Evolutionary conservation across 1,140 invertebrate genomes (phyloP).

Genomic region (Drosophila nikananu): DNA sequence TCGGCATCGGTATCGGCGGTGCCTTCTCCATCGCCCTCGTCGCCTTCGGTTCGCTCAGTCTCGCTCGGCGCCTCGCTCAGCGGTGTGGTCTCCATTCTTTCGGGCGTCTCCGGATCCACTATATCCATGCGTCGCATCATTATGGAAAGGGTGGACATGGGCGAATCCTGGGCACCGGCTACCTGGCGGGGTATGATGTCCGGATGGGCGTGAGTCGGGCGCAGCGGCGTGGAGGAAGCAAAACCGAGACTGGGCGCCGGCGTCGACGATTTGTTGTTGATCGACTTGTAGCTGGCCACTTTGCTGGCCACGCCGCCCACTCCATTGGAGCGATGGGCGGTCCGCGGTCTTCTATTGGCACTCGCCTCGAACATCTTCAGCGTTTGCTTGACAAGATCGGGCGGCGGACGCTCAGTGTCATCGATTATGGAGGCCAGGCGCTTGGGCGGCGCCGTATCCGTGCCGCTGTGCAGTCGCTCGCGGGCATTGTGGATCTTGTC

Average conservation of each 20-base stretch:
- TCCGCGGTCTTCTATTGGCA: slow-evolving; percentile 86
- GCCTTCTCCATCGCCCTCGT: slow-evolving; percentile 22
- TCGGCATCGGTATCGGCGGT: slow-evolving; percentile 15
- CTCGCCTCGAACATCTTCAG: slow-evolving; percentile 93
- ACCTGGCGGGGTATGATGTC: slow-evolving; percentile 66
- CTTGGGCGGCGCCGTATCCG: slow-evolving; percentile 86
- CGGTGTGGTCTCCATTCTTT: slow-evolving; percentile 13
- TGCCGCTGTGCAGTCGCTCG: slow-evolving; percentile 77
- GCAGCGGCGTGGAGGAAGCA: slow-evolving; percentile 61
- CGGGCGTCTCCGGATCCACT: slow-evolving; percentile 23
- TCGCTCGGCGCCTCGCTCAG: slow-evolving; percentile 41
- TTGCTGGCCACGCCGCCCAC: slow-evolving; percentile 89
- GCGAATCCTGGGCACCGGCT: slow-evolving; percentile 40
- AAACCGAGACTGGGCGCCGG: slow-evolving; percentile 24
- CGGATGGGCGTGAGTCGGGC: slow-evolving; percentile 37
- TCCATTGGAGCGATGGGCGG: slow-evolving; percentile 84
- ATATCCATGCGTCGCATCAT: slow-evolving; percentile 65
- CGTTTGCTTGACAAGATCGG: slow-evolving; percentile 93
- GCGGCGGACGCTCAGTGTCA: slow-evolving; percentile 92
- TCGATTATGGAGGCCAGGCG: slow-evolving; percentile 90
- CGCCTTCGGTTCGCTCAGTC: slow-evolving; percentile 38
- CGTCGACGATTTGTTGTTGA: slow-evolving; percentile 86
- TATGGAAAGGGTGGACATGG: slow-evolving; percentile 39
- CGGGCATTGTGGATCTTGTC: slow-evolving; percentile 83
- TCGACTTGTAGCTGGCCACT: slow-evolving; percentile 89